Evolutionary conservation across 1,140 invertebrate species (phyloP).

Genomic region (Adoxophyes honmai): DNA sequence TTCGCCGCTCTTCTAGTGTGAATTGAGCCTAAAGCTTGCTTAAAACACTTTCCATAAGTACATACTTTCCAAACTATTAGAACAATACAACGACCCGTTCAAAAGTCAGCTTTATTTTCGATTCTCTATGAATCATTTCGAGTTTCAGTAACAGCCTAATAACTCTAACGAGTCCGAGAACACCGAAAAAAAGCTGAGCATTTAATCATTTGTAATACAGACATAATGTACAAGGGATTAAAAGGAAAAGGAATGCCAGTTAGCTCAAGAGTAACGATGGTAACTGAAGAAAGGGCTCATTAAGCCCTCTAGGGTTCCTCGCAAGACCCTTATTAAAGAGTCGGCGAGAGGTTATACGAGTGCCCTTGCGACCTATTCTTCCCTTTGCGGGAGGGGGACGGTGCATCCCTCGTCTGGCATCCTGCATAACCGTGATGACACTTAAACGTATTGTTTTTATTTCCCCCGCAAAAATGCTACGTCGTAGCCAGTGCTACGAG

Average conservation of each 20-base stretch:
- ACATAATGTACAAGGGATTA: slow-evolving; percentile 4
- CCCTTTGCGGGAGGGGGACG: neutral
- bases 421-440: neutral
- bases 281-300: slow-evolving; percentile 41
- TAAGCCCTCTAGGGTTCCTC: slow-evolving; percentile 46
- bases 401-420: slow-evolving; percentile 6
- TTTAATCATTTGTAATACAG: slow-evolving; percentile 1
- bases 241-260: slow-evolving; percentile 9
- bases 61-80: too few species aligned
- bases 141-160: too few species aligned
- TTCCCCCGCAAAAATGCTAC: neutral
- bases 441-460: slow-evolving; percentile 17
- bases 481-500: neutral
- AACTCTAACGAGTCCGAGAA: too few species aligned
- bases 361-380: slow-evolving; percentile 32
- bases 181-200: too few species aligned
- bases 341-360: slow-evolving; percentile 30
- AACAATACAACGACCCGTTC: too few species aligned
- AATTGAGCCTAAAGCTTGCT: too few species aligned
- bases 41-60: too few species aligned
- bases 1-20: too few species aligned
- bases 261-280: slow-evolving; percentile 2
- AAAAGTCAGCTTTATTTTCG: too few species aligned
- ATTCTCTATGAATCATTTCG: too few species aligned
- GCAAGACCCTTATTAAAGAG: slow-evolving; percentile 46